Evolutionary conservation across 2,888 invertebrate genomes (phyloP).

Genomic region (Plutella xylostella): DNA sequence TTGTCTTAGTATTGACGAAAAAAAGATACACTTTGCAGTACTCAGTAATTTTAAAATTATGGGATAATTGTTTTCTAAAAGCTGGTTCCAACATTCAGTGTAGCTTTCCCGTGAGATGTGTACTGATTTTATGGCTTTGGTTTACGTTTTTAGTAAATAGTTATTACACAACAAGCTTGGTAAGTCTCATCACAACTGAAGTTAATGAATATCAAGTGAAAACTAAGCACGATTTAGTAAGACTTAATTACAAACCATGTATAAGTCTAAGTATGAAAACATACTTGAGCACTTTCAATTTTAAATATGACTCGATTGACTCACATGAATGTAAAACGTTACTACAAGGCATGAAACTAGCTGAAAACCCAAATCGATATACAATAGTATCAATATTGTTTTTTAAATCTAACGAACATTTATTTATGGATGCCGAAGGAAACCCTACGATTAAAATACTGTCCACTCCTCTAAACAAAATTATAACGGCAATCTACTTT

Average conservation of each 20-base stretch:
- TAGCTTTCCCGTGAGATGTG: constrained; percentile 1
- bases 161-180: constrained; percentile 31
- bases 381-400: neutral
- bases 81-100: constrained; percentile 19
- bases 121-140: constrained; percentile 1
- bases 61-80: constrained; percentile 27
- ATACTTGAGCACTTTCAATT: constrained; percentile 9
- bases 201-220: constrained; percentile 30
- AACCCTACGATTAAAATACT: no score
- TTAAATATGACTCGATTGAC: neutral
- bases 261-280: constrained; percentile 25
- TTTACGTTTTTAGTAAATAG: constrained; percentile 27
- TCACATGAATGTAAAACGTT: constrained; percentile 17
- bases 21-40: constrained; percentile 18
- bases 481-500: neutral
- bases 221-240: constrained; percentile 21
- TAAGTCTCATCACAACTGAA: constrained; percentile 30
- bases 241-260: constrained; percentile 31
- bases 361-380: neutral
- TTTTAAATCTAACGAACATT: neutral
- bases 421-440: neutral
- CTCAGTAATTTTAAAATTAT: constrained; percentile 24
- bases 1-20: constrained; percentile 20
- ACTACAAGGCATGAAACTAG: constrained; percentile 24
- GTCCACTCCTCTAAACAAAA: no score